Evolutionary conservation across 2,888 invertebrate species (phyloP), one percentile per base, ranked within the genome.

Genomic region (Aromia moschata): DNA sequence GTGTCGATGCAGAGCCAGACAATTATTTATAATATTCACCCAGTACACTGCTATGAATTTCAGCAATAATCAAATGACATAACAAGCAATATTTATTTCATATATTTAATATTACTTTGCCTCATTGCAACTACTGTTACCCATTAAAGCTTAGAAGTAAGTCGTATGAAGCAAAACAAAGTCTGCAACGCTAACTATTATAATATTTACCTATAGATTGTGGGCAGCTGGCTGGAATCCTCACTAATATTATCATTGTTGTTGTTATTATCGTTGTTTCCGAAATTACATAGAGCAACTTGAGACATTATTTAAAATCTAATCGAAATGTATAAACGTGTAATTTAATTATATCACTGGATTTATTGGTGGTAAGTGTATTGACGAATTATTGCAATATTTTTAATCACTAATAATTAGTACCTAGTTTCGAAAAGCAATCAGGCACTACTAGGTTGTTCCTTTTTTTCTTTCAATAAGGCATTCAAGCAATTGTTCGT

Each of bases 221-320:
- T 92, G 72, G 90, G 89, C 82, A 92, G 89, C 80, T 91, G 89
- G 83, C 89, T 91, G 81, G 91, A 91, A 84, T 92, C 91, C 81
- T 92, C 91, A 85, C 91, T 91, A 81, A 87, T 89, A 86, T 90
- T 92, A 85, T 92, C 91, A 77, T 87, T 87, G 76, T 87, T 87
- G 76, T 87, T 88, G 82, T 87, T 88, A 81, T 84, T 87, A 80
- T 87, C 84, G 77, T 85, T 85, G 77, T 76, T 79, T 56, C 77
- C 69, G 65, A 74, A 86, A 83, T 88, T 86, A 80, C 89, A 89
- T 68, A 90, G 85, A 83, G 89, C 89, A 83, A 90, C 85, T 81
- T 89, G 89, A 69, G 90, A 90, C 89, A 90, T 89, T 79, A 81
- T 84, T 59, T 43, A 49, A 52, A 41, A 37, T 38, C 53, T 46